Conservation (phyloP, 2,888 invertebrate genomes). For the Prenolepis imparis region DNA sequence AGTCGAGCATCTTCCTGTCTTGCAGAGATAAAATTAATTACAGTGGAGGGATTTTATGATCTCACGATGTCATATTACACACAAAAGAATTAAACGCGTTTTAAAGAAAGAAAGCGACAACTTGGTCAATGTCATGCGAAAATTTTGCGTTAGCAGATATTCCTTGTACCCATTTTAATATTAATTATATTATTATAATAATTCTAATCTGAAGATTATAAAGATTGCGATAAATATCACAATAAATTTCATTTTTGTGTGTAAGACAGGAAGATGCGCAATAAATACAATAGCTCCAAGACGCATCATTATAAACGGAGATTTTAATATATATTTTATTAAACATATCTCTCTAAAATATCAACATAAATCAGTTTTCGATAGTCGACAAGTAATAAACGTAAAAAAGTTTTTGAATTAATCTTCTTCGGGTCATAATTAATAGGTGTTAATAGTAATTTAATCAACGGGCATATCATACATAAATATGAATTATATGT, state of each 20-base stretch:
- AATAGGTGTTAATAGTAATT: conserved; percentile 41
- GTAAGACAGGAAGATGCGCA: conserved; percentile 49
- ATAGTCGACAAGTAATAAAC: not conserved
- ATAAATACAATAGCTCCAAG: conserved; percentile 7
- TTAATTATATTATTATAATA: not conserved
- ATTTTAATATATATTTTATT: conserved; percentile 18
- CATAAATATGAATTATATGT: not conserved
- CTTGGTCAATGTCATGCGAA: conserved; percentile 56
- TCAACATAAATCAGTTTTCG: not conserved
- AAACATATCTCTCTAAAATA: not conserved
- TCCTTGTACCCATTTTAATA: conserved; percentile 4
- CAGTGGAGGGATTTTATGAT: conserved; percentile 30
- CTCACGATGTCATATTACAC: conserved; percentile 45
- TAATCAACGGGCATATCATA: conserved; percentile 5
- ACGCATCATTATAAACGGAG: conserved; percentile 32
- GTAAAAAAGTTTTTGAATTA: conserved; percentile 5
- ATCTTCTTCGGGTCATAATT: conserved; percentile 41
- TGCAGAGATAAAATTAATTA: conserved; percentile 60
- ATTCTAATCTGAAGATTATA: not conserved
- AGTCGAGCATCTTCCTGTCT: conserved; percentile 52
- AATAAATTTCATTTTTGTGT: conserved; percentile 11
- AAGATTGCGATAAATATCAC: not conserved
- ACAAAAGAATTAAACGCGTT: conserved; percentile 48
- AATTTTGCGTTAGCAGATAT: not conserved
- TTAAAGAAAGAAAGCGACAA: conserved; percentile 59